Conservation (phyloP, 1,140 invertebrate genomes). For the Aricia agestis region DNA sequence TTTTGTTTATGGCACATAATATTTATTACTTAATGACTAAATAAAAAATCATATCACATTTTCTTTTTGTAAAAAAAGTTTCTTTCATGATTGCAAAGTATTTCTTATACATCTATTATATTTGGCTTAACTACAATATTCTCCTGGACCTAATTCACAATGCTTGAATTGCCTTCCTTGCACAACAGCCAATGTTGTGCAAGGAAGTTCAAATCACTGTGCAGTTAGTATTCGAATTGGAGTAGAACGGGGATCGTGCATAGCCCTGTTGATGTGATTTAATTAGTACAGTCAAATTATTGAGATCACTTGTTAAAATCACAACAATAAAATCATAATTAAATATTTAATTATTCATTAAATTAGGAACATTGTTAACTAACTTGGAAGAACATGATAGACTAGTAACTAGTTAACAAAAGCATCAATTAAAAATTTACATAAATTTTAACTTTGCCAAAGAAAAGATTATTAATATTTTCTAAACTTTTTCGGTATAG, state of each 20-base stretch:
- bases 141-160: neutral
- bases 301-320: neutral
- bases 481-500: no score
- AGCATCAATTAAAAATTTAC: no score
- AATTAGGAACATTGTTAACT: neutral
- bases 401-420: neutral
- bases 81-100: neutral
- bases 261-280: no score
- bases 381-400: neutral
- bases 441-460: no score
- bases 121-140: neutral
- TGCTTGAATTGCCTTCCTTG: no score
- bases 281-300: neutral
- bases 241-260: no score
- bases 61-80: neutral
- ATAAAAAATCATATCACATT: conserved; percentile 1
- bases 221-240: no score
- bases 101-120: neutral
- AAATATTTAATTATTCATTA: neutral
- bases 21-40: neutral
- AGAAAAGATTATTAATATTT: no score
- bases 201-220: no score
- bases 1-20: neutral
- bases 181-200: no score
- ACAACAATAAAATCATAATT: neutral